Conservation (phyloP, 1,140 invertebrate genomes). For the Gonioctena quinquepunctata region DNA sequence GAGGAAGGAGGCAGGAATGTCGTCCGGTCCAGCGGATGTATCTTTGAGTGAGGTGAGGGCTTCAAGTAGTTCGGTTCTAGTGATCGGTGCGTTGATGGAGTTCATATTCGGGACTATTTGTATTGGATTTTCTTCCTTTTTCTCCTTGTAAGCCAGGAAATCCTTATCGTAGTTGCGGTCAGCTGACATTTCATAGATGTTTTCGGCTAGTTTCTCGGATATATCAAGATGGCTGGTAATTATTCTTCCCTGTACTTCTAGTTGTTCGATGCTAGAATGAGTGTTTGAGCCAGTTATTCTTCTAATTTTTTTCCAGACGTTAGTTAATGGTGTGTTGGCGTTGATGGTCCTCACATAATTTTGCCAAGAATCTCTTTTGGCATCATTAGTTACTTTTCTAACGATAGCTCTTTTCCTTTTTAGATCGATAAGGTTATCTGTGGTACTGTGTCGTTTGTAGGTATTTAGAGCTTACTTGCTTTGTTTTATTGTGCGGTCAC, state of each 20-base stretch:
- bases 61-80: conserved; percentile 6
- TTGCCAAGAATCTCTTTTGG: not conserved
- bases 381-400: not conserved
- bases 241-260: not conserved
- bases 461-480: too few relatives aligned
- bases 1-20: conserved; percentile 15
- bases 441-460: too few relatives aligned
- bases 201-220: not conserved
- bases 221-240: not conserved
- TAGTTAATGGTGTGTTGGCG: not conserved
- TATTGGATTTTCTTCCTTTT: not conserved
- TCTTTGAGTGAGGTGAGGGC: conserved; percentile 9
- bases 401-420: not conserved
- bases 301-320: not conserved
- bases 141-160: not conserved
- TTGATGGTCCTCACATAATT: not conserved
- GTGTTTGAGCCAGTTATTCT: not conserved
- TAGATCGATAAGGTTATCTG: too few relatives aligned
- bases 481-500: too few relatives aligned
- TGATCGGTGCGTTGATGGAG: not conserved
- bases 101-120: not conserved
- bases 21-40: conserved; percentile 18
- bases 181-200: not conserved
- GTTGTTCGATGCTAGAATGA: not conserved
- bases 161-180: not conserved